Percentiles rank a stretch among this genome's conserved stretches.
phyloP scores from a whole-genome alignment of 2,888 invertebrate species.

The Argynnis bischoffii region DNA sequence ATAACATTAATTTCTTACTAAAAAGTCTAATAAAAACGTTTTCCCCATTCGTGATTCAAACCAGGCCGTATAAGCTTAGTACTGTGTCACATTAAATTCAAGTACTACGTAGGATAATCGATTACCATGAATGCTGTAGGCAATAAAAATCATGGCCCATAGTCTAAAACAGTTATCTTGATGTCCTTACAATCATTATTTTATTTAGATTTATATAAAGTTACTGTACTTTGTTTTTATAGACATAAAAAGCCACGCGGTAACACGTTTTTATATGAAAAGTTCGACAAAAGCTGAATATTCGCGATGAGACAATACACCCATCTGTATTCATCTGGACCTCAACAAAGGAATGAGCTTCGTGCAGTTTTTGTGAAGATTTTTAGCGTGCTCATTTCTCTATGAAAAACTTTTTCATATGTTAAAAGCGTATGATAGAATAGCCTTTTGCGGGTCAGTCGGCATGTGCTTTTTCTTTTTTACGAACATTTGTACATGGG shows the following conservation, averaged over 20 bases:
- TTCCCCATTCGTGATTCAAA: too few relatives aligned
- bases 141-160: too few relatives aligned
- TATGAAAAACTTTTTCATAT: slow-evolving; percentile 14
- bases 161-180: too few relatives aligned
- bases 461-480: neutral
- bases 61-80: too few relatives aligned
- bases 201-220: too few relatives aligned
- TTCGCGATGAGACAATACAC: slow-evolving; percentile 13
- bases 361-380: slow-evolving; percentile 11
- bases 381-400: slow-evolving; percentile 8
- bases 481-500: too few relatives aligned
- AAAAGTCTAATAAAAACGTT: too few relatives aligned
- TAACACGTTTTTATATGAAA: slow-evolving; percentile 16
- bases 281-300: slow-evolving; percentile 17
- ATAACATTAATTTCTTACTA: too few relatives aligned
- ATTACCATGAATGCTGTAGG: too few relatives aligned
- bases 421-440: slow-evolving; percentile 15
- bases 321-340: slow-evolving; percentile 14
- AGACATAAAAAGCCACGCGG: neutral
- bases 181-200: too few relatives aligned
- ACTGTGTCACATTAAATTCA: too few relatives aligned
- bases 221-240: neutral
- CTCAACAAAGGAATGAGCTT: slow-evolving; percentile 6
- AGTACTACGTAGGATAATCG: too few relatives aligned
- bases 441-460: slow-evolving; percentile 15